Base-by-base conservation (phyloP, 2,113 vertebrate genomes). In the Hippopotamus amphibius region DNA sequence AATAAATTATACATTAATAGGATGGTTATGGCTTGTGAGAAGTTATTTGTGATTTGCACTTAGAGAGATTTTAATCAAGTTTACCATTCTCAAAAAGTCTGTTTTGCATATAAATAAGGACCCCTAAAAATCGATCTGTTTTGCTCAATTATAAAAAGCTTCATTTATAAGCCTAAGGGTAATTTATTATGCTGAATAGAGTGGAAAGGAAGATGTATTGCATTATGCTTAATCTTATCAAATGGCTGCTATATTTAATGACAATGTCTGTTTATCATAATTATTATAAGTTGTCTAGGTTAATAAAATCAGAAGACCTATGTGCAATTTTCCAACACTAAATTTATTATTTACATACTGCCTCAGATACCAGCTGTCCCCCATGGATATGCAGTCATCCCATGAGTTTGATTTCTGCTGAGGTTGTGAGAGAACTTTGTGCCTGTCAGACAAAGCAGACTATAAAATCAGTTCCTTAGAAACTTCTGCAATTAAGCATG, bases 191-290 rank as follows among this genome's bases (percentile, higher is more conserved):
- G 97, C 96, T 96, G 97, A 97, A 92, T 97, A 14, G 33, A 59
- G 66, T 97, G 97, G 98, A 96, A 97, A 97, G 91, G 92, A 99
- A 98, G 98, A 98, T 98, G 81, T 96, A 98, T 97, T 98, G 96
- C 97, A 96, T 98, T 98, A 96, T 95, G 84, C 91, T 98, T 98
- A 98, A 99, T 98, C 98, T 98, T 98, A 98, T 98, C 97, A 98
- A 97, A 97, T 97, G 97, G 98, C 97, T 98, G 97, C 97, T 99
- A 98, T 98, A 97, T 99, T 96, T 98, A 97, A 98, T 98, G 98
- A 98, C 98, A 98, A 92, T 98, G 86, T 94, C 97, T 98, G 98
- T 99, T 99, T 99, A 98, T 99, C 98, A 98, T 98, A 98, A 99
- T 99, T 98, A 99, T 98, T 98, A 95, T 53, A 61, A 98, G 94